phyloP scores from a whole-genome alignment of 2,888 invertebrate species.

The Xestia c-nigrum region DNA sequence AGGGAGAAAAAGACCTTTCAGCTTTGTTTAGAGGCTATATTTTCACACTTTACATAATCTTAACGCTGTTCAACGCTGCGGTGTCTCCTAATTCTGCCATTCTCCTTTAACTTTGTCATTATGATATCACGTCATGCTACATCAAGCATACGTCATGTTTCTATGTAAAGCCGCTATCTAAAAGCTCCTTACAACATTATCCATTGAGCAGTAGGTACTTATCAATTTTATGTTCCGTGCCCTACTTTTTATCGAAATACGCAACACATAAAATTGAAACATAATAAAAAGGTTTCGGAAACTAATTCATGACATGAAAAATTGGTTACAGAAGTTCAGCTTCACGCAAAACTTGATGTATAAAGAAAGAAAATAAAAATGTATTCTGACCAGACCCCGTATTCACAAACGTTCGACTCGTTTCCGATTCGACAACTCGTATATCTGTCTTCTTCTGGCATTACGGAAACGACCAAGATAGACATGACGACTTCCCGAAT shows the following conservation, averaged over 20 bases:
- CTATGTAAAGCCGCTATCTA: constrained; percentile 6
- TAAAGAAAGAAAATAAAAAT: neutral
- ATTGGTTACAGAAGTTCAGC: constrained; percentile 17
- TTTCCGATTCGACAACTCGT: too few relatives aligned
- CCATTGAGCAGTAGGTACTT: constrained; percentile 4
- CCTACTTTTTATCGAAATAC: constrained; percentile 57
- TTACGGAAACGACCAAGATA: too few relatives aligned
- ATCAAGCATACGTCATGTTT: neutral
- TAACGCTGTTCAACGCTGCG: too few relatives aligned
- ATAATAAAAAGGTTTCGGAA: constrained; percentile 54
- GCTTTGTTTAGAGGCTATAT: too few relatives aligned
- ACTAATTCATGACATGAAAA: neutral
- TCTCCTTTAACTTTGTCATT: neutral
- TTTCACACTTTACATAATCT: too few relatives aligned
- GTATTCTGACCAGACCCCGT: too few relatives aligned
- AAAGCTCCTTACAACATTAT: constrained; percentile 30
- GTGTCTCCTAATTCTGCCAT: too few relatives aligned
- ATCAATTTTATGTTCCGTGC: constrained; percentile 23
- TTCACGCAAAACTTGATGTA: neutral
- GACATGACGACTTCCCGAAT: too few relatives aligned
- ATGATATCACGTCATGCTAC: neutral
- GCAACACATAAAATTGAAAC: constrained; percentile 59
- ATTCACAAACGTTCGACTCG: too few relatives aligned
- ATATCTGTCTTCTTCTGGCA: too few relatives aligned
- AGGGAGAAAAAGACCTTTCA: too few relatives aligned